Base-by-base conservation (phyloP, 2,888 invertebrate species). In the Megalurothrips usitatus region DNA sequence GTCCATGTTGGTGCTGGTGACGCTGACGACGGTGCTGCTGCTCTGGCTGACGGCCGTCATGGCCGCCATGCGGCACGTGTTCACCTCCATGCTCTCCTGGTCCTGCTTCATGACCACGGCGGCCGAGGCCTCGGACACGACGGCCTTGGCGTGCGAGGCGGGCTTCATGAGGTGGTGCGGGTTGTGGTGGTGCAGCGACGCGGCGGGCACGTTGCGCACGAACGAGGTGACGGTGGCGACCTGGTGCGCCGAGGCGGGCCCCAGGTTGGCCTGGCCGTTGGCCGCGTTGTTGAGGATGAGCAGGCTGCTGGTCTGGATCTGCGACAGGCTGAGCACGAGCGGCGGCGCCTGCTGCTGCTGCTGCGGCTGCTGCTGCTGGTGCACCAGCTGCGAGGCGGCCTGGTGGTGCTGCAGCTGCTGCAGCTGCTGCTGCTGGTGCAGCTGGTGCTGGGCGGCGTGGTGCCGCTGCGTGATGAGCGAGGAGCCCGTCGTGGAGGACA, bases 241-340 rank as follows among this genome's bases (percentile, higher is more conserved):
- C 19, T 80, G 80, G 47, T 81, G 80, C 12, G 91, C 91, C 79
- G 91, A 86, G 3, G 91, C 91, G 79, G 91, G 90, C 83, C 89
- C 89, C n/a, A 88, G 85, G 84, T 86, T 87, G 81, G 88, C 87
- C 28, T 85, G 84, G 83, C 88, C 89, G 81, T 86, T 84, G 0
- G 87, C 86, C 82, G 91, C 90, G 84, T 93, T 93, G 86, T 95
- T 95, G 58, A 95, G 89, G 85, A 95, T 95, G 81, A 96, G 89
- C 80, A 95, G 90, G 84, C 94, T 93, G 82, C 94, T 93, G 28
- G 80, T 82, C 89, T 95, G 95, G 81, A 96, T 93, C 87, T 93
- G 95, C 82, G 95, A 94, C 84, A 96, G 89, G 85, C 95, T 95
- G 85, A 96, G 90, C 83, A 96, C 93, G 85, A 94, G 88, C 19